Percentiles rank a stretch among this genome's conserved stretches.
Evolutionary conservation across 2,797 vertebrate species (phyloP).

Genomic region (Aselliscus stoliczkanus): DNA sequence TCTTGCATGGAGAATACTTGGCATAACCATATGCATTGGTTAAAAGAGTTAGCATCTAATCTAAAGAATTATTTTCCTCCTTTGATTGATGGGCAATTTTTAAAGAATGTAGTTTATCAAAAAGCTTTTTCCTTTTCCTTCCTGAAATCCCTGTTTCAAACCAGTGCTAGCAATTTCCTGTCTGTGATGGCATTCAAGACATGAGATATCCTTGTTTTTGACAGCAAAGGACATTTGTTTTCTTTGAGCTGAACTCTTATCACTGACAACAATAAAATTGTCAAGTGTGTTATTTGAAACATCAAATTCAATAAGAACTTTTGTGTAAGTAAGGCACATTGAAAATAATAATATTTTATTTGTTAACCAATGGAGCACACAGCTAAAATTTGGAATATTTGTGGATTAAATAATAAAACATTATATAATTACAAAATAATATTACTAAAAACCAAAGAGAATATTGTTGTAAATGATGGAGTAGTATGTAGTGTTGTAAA

Average conservation of each 20-base stretch:
- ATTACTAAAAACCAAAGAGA: not conserved
- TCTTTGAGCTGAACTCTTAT: conserved; percentile 77
- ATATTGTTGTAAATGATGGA: not conserved
- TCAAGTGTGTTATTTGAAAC: conserved; percentile 80
- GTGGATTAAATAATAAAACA: conserved; percentile 35
- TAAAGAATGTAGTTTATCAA: conserved; percentile 76
- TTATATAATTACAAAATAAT: conserved; percentile 40
- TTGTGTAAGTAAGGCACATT: conserved; percentile 70
- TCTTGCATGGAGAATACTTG: not conserved
- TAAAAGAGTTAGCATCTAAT: conserved; percentile 75
- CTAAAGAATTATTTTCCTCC: conserved; percentile 58
- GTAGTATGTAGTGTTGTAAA: not conserved
- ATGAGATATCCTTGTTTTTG: conserved; percentile 85
- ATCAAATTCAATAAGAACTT: conserved; percentile 76
- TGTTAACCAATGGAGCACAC: not conserved
- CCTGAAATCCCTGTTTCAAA: conserved; percentile 76
- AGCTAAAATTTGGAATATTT: not conserved
- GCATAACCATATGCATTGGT: not conserved
- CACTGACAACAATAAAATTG: conserved; percentile 81
- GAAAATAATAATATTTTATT: conserved; percentile 68
- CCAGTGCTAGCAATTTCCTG: conserved; percentile 79
- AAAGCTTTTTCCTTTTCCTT: conserved; percentile 73
- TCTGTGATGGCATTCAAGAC: conserved; percentile 76
- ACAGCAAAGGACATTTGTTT: conserved; percentile 84
- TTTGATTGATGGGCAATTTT: conserved; percentile 80